A percentile compares a stretch with the other conserved stretches of the same genome.
These are phyloP conservation scores for Bombus balteatus DNA, from an alignment of 1,140 invertebrate genomes.

Conservation along the genomic window DNA sequence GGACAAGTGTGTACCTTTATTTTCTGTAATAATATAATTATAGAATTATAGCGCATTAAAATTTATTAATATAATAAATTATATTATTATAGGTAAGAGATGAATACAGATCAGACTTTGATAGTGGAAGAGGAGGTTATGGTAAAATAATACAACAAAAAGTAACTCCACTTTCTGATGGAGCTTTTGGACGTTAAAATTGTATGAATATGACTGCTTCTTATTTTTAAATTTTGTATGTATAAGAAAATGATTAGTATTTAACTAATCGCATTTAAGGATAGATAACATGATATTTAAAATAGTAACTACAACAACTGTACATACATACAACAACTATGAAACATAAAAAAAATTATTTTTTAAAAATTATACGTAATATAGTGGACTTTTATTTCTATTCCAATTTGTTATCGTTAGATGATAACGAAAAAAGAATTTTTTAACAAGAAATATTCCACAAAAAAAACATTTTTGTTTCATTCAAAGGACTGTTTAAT, in stretches of 20 bases:
- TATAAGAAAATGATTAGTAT: slow-evolving; percentile 12
- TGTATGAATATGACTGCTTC: background rate
- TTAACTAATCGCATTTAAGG: background rate
- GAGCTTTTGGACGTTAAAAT: slow-evolving; percentile 66
- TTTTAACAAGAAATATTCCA: background rate
- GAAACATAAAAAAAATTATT: background rate
- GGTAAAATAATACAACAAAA: slow-evolving; percentile 96
- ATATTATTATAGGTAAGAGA: slow-evolving; percentile 91
- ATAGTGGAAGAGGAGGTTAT: slow-evolving; percentile 97
- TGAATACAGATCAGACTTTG: slow-evolving; percentile 98
- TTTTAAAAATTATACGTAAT: background rate
- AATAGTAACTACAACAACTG: background rate
- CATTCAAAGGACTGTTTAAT: background rate
- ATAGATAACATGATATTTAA: background rate
- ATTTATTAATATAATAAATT: slow-evolving; percentile 30
- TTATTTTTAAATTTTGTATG: slow-evolving; percentile 11
- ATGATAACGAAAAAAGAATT: background rate
- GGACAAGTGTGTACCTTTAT: slow-evolving; percentile 90
- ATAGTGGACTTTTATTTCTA: background rate
- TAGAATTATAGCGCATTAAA: background rate
- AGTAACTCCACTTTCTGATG: slow-evolving; percentile 80
- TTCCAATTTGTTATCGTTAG: background rate
- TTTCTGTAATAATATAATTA: slow-evolving; percentile 17
- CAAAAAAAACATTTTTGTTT: background rate
- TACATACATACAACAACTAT: background rate